Conservation (phyloP, 2,888 invertebrate genomes). For the Clistopyga incitator region DNA sequence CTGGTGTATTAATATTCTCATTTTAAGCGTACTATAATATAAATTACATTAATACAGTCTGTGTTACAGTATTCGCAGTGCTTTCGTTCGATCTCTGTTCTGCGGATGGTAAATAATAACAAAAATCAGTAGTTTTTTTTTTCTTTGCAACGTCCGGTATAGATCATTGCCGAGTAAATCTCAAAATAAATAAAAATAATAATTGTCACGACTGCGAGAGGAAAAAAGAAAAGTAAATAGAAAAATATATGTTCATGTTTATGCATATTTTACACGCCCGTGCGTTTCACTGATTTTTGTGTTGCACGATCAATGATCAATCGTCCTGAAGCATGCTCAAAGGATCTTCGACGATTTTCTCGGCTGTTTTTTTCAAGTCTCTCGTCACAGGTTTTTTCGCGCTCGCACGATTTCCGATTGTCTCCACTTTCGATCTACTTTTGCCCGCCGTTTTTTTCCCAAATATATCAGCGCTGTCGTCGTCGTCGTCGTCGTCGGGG, state of each 20-base stretch:
- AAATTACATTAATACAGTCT: conserved; percentile 47
- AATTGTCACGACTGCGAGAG: conserved; percentile 45
- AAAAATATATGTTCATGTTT: conserved; percentile 67
- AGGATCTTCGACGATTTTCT: conserved; percentile 81
- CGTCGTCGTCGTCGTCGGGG: conserved; percentile 71
- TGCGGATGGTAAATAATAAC: neutral
- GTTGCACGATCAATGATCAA: conserved; percentile 62
- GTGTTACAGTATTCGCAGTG: conserved; percentile 33
- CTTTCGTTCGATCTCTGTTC: conserved; percentile 3
- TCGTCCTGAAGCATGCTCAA: conserved; percentile 80
- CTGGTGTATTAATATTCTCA: conserved; percentile 37
- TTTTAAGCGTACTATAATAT: conserved; percentile 24
- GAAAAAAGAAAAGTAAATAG: conserved; percentile 64
- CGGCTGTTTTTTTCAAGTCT: conserved; percentile 81
- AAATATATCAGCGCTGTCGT: conserved; percentile 75
- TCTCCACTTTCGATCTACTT: conserved; percentile 28
- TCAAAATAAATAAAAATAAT: conserved; percentile 28
- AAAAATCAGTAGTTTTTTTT: conserved; percentile 21
- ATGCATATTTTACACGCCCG: conserved; percentile 44
- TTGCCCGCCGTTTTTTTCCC: conserved; percentile 68
- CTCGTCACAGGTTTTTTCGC: conserved; percentile 78
- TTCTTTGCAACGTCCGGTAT: conserved; percentile 18
- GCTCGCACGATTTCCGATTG: conserved; percentile 55
- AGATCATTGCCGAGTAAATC: conserved; percentile 19
- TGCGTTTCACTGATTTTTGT: conserved; percentile 18